A percentile compares a stretch with the other conserved stretches of the same genome.
phyloP scores from a whole-genome alignment of 2,113 vertebrate genomes.

The Dasyurus viverrinus region DNA sequence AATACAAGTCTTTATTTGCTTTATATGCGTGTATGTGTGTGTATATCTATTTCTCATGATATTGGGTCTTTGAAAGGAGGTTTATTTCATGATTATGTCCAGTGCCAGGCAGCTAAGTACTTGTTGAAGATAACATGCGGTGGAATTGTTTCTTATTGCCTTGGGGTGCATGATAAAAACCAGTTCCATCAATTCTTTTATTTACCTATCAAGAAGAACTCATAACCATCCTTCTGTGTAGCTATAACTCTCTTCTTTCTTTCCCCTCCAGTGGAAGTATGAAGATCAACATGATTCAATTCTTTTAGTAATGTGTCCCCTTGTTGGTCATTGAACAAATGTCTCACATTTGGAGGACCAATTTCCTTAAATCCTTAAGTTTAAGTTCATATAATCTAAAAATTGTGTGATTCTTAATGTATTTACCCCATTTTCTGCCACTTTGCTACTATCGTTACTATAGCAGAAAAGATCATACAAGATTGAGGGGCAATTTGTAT shows the following conservation, averaged over 20 bases:
- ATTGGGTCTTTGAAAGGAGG: too few relatives aligned
- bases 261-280: not conserved
- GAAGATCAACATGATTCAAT: not conserved
- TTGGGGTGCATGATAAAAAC: not conserved
- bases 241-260: not conserved
- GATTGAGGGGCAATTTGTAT: not conserved
- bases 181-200: not conserved
- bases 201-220: not conserved
- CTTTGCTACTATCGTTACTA: too few relatives aligned
- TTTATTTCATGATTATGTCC: too few relatives aligned
- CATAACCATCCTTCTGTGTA: not conserved
- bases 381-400: not conserved
- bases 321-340: not conserved
- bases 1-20: not conserved
- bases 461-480: not conserved
- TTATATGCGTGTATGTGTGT: not conserved
- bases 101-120: not conserved
- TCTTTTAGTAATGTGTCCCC: too few relatives aligned
- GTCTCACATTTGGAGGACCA: not conserved
- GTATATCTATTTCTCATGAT: too few relatives aligned
- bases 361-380: not conserved
- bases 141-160: not conserved
- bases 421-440: not conserved
- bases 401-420: not conserved
- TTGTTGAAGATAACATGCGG: not conserved